Evolutionary conservation across 2,113 vertebrate genomes (phyloP).

Genomic region (Sus scrofa): T2T-Sscrofa CM000830.6:61030501-61031000

Average conservation of each 20-base stretch:
- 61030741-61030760: slow-evolving; percentile 18
- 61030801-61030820: slow-evolving; percentile 8
- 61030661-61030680: neutral
- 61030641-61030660: slow-evolving; percentile 14
- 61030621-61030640: neutral
- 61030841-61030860: slow-evolving; percentile 20
- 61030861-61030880: neutral
- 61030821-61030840: slow-evolving; percentile 33
- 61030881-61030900: neutral
- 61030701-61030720: neutral
- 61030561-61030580: neutral
- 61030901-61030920: neutral
- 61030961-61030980: slow-evolving; percentile 27
- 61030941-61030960: neutral
- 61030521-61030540: neutral
- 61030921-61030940: slow-evolving; percentile 25
- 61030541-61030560: neutral
- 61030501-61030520: neutral
- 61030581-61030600: neutral
- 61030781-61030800: neutral
- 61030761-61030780: neutral
- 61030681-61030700: slow-evolving; percentile 1
- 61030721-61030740: neutral
- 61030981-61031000: neutral
- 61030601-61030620: slow-evolving; percentile 17